phyloP scores from a whole-genome alignment of 2,113 vertebrate genomes.

The Lontra canadensis region DNA sequence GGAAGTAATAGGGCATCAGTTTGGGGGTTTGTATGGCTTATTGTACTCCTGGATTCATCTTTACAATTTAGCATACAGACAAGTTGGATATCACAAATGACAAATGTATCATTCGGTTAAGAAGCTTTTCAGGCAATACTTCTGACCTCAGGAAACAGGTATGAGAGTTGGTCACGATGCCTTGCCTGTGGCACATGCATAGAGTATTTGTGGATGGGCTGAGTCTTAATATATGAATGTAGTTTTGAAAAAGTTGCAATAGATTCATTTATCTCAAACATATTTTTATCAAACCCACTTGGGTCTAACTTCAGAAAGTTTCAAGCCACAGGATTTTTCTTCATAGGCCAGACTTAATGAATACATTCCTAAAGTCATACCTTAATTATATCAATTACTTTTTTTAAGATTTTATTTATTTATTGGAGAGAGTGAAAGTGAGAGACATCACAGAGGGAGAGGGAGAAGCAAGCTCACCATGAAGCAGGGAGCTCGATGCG shows the following conservation, averaged over 20 bases:
- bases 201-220: neutral
- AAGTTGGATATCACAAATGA: neutral
- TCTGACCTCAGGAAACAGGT: neutral
- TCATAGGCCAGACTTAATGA: neutral
- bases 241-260: constrained; percentile 16
- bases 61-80: neutral
- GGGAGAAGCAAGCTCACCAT: neutral
- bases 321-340: neutral
- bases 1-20: neutral
- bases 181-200: neutral
- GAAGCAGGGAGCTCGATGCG: neutral
- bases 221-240: neutral
- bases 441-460: neutral
- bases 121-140: neutral
- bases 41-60: neutral
- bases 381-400: neutral
- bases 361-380: neutral
- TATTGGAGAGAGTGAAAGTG: neutral
- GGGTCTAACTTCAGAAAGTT: constrained; percentile 39
- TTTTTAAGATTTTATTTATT: neutral
- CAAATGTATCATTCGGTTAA: neutral
- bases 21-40: neutral
- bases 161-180: neutral
- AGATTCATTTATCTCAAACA: neutral
- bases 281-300: neutral